Percentiles rank a stretch among this genome's conserved stretches.
Conservation (phyloP, 2,888 invertebrate species). For the Danaus chrysippus region DNA sequence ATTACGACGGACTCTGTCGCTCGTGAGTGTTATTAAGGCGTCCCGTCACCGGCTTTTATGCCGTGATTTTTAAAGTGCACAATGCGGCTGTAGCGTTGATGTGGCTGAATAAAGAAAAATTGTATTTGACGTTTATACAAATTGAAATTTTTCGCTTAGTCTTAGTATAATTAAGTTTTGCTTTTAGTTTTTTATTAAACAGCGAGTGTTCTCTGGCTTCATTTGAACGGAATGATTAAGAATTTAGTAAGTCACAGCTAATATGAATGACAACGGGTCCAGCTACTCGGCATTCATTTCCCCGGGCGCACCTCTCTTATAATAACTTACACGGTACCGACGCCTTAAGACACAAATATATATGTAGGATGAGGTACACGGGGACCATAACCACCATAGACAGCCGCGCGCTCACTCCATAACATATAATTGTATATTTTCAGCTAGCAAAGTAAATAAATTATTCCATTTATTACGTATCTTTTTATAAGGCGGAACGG, state of each 20-base stretch:
- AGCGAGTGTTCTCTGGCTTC: conserved; percentile 49
- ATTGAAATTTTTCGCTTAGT: background rate
- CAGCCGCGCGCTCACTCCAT: conserved; percentile 23
- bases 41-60: conserved; percentile 45
- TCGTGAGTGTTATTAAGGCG: conserved; percentile 65
- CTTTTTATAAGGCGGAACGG: conserved; percentile 38
- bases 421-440: conserved; percentile 35
- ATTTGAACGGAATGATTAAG: conserved; percentile 72
- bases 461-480: conserved; percentile 28
- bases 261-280: conserved; percentile 78
- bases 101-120: conserved; percentile 12
- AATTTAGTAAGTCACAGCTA: conserved; percentile 76
- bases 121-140: conserved; percentile 11
- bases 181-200: background rate
- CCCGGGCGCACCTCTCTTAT: conserved; percentile 76
- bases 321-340: conserved; percentile 75
- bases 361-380: conserved; percentile 39
- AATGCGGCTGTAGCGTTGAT: conserved; percentile 29
- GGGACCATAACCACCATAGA: conserved; percentile 37
- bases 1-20: conserved; percentile 63
- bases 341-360: conserved; percentile 66
- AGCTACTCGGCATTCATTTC: conserved; percentile 78
- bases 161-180: background rate
- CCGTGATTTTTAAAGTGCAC: conserved; percentile 48
- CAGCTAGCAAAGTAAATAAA: conserved; percentile 26